phyloP scores from a whole-genome alignment of 30 jellyfish, hydroid and myxozoan species.

The Euphysa ruthae region DNA sequence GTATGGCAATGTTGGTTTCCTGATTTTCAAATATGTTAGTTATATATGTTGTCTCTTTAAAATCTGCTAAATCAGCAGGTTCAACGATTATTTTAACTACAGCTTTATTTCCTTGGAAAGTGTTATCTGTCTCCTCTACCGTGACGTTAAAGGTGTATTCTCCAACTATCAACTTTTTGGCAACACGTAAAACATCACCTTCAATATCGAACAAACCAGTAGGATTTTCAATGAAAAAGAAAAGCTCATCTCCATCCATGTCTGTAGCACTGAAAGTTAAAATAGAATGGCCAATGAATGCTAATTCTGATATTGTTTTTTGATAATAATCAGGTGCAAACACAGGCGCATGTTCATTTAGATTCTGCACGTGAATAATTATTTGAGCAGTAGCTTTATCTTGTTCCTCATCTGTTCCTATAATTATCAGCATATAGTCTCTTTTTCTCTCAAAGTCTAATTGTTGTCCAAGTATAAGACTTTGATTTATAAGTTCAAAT shows the following conservation, averaged over 20 bases:
- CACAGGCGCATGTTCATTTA: slow-evolving; percentile 68
- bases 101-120: neutral
- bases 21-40: slow-evolving; percentile 40
- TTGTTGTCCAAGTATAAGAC: neutral
- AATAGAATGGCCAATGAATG: slow-evolving; percentile 50
- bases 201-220: neutral
- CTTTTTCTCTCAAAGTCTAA: slow-evolving; percentile 51
- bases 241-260: slow-evolving; percentile 45
- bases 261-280: slow-evolving; percentile 58
- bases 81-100: neutral
- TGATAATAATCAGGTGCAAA: slow-evolving; percentile 32
- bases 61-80: slow-evolving; percentile 8
- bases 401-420: slow-evolving; percentile 51
- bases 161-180: slow-evolving; percentile 16
- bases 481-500: neutral
- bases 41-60: slow-evolving; percentile 40
- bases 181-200: neutral
- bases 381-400: slow-evolving; percentile 52
- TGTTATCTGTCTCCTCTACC: neutral
- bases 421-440: slow-evolving; percentile 49
- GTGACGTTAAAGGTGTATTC: slow-evolving; percentile 40
- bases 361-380: slow-evolving; percentile 44
- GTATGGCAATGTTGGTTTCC: neutral
- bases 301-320: slow-evolving; percentile 61
- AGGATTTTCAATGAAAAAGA: slow-evolving; percentile 17